These are phyloP conservation scores for Paralinhomoeus sp. DNA, from an alignment of 2,888 invertebrate genomes.

Conservation along the genomic window DNA sequence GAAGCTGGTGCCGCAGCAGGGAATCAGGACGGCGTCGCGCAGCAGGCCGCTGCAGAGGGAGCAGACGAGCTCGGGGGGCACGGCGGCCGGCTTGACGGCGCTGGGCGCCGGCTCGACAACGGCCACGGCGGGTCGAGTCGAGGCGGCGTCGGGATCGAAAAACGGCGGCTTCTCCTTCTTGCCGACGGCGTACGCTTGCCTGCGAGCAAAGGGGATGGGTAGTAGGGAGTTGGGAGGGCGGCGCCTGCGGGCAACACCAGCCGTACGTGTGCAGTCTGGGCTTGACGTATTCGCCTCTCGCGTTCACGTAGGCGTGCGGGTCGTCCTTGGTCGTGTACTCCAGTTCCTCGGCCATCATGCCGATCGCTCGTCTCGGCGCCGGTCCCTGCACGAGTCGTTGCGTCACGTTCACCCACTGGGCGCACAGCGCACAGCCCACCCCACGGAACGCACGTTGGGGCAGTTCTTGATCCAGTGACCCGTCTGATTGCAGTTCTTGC, in stretches of 20 bases:
- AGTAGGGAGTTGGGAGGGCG: too few species aligned
- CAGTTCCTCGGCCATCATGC: slow-evolving; percentile 50
- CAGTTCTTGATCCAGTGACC: slow-evolving; percentile 98
- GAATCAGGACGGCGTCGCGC: slow-evolving; percentile 85
- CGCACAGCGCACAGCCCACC: too few species aligned
- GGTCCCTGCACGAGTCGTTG: slow-evolving; percentile 13
- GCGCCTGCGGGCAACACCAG: too few species aligned
- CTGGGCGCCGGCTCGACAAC: background rate
- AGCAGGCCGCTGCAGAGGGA: slow-evolving; percentile 72
- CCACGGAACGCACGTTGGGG: slow-evolving; percentile 38
- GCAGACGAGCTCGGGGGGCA: slow-evolving; percentile 75
- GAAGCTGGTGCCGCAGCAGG: slow-evolving; percentile 91
- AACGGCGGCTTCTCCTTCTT: slow-evolving; percentile 46
- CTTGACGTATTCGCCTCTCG: too few species aligned
- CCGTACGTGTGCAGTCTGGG: background rate
- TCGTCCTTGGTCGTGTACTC: slow-evolving; percentile 24
- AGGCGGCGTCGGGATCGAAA: slow-evolving; percentile 33
- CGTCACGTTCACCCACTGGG: too few species aligned
- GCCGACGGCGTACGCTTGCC: slow-evolving; percentile 54
- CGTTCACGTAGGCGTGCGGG: slow-evolving; percentile 27
- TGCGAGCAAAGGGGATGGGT: slow-evolving; percentile 11
- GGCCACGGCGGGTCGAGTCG: background rate
- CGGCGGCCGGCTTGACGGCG: slow-evolving; percentile 30
- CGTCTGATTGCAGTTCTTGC: slow-evolving; percentile 73
- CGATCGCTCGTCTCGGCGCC: slow-evolving; percentile 49